A percentile compares a stretch with the other conserved stretches of the same genome.
Conservation (phyloP, 2,888 invertebrate species). For the Invenusta paracnida region DNA sequence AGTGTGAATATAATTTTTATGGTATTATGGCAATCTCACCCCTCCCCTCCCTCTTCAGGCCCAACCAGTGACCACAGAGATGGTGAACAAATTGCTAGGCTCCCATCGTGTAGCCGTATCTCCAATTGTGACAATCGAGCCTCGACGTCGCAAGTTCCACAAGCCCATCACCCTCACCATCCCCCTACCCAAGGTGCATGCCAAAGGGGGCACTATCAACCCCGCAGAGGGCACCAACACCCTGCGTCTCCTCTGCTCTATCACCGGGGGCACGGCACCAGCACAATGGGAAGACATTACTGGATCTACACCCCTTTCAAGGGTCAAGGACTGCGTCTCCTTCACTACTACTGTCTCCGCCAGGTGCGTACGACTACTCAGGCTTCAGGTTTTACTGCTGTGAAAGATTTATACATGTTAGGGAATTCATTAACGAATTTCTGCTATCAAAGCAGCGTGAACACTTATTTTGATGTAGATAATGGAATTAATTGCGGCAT, state of each 20-base stretch:
- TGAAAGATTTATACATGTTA: too few relatives aligned
- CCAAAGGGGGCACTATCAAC: constrained; percentile 80
- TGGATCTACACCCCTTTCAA: constrained; percentile 92
- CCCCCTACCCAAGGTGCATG: constrained; percentile 76
- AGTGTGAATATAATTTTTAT: too few relatives aligned
- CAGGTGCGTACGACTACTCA: constrained; percentile 61
- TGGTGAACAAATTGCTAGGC: constrained; percentile 90
- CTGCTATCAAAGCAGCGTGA: too few relatives aligned
- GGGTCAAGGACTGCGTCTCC: constrained; percentile 97
- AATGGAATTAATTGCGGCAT: too few relatives aligned
- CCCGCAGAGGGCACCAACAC: constrained; percentile 67
- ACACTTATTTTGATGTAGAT: too few relatives aligned
- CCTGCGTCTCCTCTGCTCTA: constrained; percentile 86
- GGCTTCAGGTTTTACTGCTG: too few relatives aligned
- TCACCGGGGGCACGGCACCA: constrained; percentile 89
- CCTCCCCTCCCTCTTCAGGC: constrained; percentile 93
- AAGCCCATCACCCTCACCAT: constrained; percentile 98
- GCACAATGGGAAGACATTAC: constrained; percentile 99
- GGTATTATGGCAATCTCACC: too few relatives aligned
- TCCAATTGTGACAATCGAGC: constrained; percentile 98
- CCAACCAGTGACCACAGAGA: constrained; percentile 91
- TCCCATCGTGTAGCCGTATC: constrained; percentile 91
- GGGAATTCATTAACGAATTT: too few relatives aligned
- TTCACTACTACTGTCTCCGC: constrained; percentile 99
- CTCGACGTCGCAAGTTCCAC: constrained; percentile 95